Evolutionary conservation across 2,888 invertebrate genomes (phyloP), one percentile per base, ranked within the genome.

Genomic region (Volucella inanis): DNA sequence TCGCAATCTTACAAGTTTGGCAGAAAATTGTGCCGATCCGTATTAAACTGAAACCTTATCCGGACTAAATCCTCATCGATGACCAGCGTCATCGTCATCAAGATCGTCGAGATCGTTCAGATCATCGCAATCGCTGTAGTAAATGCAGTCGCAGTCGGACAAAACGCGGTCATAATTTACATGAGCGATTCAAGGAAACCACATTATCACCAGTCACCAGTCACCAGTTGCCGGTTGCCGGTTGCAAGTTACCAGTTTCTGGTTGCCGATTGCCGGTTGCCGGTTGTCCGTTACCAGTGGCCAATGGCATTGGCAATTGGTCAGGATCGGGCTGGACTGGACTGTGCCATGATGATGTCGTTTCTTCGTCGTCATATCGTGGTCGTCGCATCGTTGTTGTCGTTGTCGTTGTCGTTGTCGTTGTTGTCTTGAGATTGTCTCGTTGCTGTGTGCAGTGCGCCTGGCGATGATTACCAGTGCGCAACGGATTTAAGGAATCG

Each of bases 151-250:
- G 55, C 76, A 85, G 80, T 71, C 76, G 50, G 67, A 80, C 76
- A 85, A 72, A 85, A 85, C 76, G 85, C 81, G 81, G 76, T 85
- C 85, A 85, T 85, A 85, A 85, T 81, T 85, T 85, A 81, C 85
- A 85, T 81, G 85, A 81, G 43, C 62, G 76, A 85, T 85, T 85
- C 81, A 81, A 67, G 81, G 85, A 77, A 85, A 85, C 68, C 85
- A 85, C 85, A 85, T 81, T 85, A 85, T 85, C 85, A 85, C 78
- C 77, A 78, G 61, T 50, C 45, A 12, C 50, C 64, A 80, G 50
- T 68, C 76, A 80, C 76, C 49, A 14, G 49, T 31, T 6, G 6
- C 31, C 31, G 6, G 31, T 31, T 31, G 84, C 80, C 77, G 49
- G 49, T 47, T 31, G 31, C 31, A 31, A 31, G 31, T 31, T 31